A percentile compares a stretch with the other conserved stretches of the same genome.
Evolutionary conservation across 2,888 invertebrate genomes (phyloP).

Genomic region (Steinernema hermaphroditum): DNA sequence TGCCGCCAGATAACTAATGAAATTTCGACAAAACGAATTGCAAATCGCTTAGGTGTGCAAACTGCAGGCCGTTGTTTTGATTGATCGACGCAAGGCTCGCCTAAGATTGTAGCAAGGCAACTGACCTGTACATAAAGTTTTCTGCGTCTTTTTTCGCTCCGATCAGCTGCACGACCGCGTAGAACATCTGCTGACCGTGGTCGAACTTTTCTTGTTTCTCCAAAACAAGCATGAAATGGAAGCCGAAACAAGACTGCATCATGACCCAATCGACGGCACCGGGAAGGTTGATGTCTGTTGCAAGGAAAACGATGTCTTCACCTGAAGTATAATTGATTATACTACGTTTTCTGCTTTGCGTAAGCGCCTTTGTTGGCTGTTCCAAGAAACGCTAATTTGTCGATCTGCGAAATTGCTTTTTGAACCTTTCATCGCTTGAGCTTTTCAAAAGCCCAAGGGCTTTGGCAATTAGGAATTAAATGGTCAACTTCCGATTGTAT

Average conservation of each 20-base stretch:
- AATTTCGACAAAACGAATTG: not conserved
- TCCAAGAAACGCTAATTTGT: too few relatives aligned
- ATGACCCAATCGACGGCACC: slow-evolving; percentile 76
- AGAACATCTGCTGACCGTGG: slow-evolving; percentile 71
- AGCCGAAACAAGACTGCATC: slow-evolving; percentile 99
- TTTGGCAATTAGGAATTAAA: too few relatives aligned
- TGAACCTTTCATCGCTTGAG: too few relatives aligned
- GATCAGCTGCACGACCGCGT: slow-evolving; percentile 96
- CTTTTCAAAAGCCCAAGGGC: too few relatives aligned
- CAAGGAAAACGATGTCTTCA: slow-evolving; percentile 98
- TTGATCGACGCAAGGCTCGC: too few relatives aligned
- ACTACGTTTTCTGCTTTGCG: too few relatives aligned
- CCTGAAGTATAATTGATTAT: slow-evolving; percentile 70
- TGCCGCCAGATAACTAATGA: slow-evolving; percentile 7
- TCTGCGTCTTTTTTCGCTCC: slow-evolving; percentile 98
- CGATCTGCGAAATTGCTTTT: too few relatives aligned
- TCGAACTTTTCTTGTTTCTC: slow-evolving; percentile 93
- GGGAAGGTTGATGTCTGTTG: slow-evolving; percentile 97
- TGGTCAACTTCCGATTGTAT: too few relatives aligned
- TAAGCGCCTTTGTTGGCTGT: too few relatives aligned
- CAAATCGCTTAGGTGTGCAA: too few relatives aligned
- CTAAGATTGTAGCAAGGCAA: not conserved
- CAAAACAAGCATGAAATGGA: slow-evolving; percentile 97
- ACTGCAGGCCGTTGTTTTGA: too few relatives aligned
- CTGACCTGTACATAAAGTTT: slow-evolving; percentile 89